Base-by-base conservation (phyloP, 2,888 invertebrate species). In the Icerya purchasi region DNA sequence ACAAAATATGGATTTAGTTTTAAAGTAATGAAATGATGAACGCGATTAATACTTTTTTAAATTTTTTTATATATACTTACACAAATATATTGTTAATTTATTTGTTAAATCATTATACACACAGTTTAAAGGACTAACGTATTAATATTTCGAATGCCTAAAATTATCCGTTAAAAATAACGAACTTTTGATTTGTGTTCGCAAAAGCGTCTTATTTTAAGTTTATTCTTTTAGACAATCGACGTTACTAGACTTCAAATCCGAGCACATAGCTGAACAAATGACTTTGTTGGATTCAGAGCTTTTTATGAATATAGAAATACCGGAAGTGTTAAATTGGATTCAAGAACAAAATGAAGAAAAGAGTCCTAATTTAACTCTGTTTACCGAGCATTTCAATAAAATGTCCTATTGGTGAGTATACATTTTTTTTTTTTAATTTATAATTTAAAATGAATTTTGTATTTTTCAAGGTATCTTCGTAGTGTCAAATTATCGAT, bases 311-410 rank as follows among this genome's bases (percentile, higher is more conserved):
- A 87, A 90, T 69, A 93, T 98, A 67, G 94, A 97, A 74, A 91
- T 94, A 63, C 92, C 94, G 0, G 97, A 98, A 75, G 89, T 97
- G 63, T 75, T 98, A 65, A 83, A 93, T 66, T 98, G 96, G 94
- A 91, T 96, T 50, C 85, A 91, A 68, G 93, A 97, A 71, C 97
- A 97, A 73, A 90, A 89, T 65, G 97, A 97, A 72, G 94, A 96
- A 70, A 80, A 87, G 66, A 93, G 94, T 69, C 96, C 96, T 2
- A 97, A 98, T 73, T 78, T 98, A 61, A 94, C 93, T 36, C 77
- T 86, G 65, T 98, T 98, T 71, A 98, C 98, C 0, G 94, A 96
- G 71, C 97, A 98, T 74, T 98, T 98, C 73, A 98, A 98, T 72
- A 96, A 97, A 75, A 93, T 96, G 91, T 94, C 94, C 61, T 96